A percentile compares a stretch with the other conserved stretches of the same genome.
These are phyloP conservation scores for Acrocephalus scirpaceus DNA, from an alignment of 2,797 vertebrate genomes.

Conservation along the genomic window DNA sequence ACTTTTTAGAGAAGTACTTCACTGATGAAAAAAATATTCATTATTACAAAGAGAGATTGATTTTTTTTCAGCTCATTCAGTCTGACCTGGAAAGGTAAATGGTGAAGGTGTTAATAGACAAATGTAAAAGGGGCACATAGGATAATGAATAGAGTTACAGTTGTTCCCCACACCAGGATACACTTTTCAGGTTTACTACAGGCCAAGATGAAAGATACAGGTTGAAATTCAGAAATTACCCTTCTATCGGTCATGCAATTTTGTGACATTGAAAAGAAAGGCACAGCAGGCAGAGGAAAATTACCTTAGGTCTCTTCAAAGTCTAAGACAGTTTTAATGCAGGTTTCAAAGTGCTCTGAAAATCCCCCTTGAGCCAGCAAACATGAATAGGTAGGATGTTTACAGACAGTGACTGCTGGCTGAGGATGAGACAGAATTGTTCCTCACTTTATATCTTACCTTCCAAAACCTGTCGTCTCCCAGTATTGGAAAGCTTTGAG, in stretches of 20 bases:
- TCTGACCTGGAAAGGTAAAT: slow-evolving; percentile 27
- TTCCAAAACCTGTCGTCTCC: slow-evolving; percentile 30
- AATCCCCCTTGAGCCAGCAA: neutral
- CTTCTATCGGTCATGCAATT: neutral
- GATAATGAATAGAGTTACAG: neutral
- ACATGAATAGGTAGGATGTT: slow-evolving; percentile 14
- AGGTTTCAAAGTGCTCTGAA: neutral
- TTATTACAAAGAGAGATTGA: slow-evolving; percentile 4
- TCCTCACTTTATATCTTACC: slow-evolving; percentile 22
- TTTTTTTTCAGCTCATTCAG: neutral
- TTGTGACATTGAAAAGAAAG: slow-evolving; percentile 10
- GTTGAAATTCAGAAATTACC: slow-evolving; percentile 6
- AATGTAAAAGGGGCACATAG: neutral
- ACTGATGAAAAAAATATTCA: neutral
- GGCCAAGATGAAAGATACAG: neutral
- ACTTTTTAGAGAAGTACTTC: neutral
- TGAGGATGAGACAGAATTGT: slow-evolving; percentile 36
- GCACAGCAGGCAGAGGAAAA: slow-evolving; percentile 12
- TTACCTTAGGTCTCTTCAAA: neutral
- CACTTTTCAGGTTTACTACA: slow-evolving; percentile 10
- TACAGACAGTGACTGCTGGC: slow-evolving; percentile 21
- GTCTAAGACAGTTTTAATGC: slow-evolving; percentile 11
- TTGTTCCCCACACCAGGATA: neutral
- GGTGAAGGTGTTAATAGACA: neutral
- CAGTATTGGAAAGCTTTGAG: slow-evolving; percentile 1